Base-by-base conservation (phyloP, 2,113 vertebrate genomes). In the Sakesphorus luctuosus region DNA sequence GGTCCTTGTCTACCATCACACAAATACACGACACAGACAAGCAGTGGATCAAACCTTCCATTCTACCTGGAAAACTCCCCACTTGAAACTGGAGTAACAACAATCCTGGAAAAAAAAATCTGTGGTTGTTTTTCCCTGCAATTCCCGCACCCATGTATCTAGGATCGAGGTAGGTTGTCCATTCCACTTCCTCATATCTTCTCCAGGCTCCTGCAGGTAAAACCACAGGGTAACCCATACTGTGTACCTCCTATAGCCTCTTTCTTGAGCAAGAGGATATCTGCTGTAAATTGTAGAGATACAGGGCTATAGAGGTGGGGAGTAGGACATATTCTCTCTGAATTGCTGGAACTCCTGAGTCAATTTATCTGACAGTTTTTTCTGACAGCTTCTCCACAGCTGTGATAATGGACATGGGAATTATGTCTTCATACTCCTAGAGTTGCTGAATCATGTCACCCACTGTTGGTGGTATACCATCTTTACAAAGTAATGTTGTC, bases 1-100 rank as follows among this genome's bases (percentile, higher is more conserved):
- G 16, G 24, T 14, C 26, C 26, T 88, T 72, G 19, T 10, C 5
- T 5, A 2, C 7, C 0, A 0, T 33, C 52, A 9, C 43, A 88
- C 0, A 0, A 62, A 47, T 46, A 62, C 52, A 50, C 0, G 1
- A 56, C 1, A 3, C 33, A 43, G 47, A 20, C 17, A 38, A 14
- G 50, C 17, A 90, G 18, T 52, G n/a, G 13, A 62, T 38, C 16
- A 62, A 25, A 36, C 21, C 12, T 46, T 44, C 12, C 28, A 10
- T 33, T 66, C 44, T 43, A 35, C 26, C 18, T 38, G 33, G 33
- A 67, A 74, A 89, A 52, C 23, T 59, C 21, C 44, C 12, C 10
- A 52, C 28, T 82, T 12, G 15, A 38, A 18, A 38, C 15, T 16
- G 36, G 33, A 44, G 23, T 10, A 28, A 33, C 55, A 81, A 24